Evolutionary conservation across 2,797 vertebrate genomes (phyloP), one percentile per base, ranked within the genome.

Genomic region (Bryconaethiops microstoma): DNA sequence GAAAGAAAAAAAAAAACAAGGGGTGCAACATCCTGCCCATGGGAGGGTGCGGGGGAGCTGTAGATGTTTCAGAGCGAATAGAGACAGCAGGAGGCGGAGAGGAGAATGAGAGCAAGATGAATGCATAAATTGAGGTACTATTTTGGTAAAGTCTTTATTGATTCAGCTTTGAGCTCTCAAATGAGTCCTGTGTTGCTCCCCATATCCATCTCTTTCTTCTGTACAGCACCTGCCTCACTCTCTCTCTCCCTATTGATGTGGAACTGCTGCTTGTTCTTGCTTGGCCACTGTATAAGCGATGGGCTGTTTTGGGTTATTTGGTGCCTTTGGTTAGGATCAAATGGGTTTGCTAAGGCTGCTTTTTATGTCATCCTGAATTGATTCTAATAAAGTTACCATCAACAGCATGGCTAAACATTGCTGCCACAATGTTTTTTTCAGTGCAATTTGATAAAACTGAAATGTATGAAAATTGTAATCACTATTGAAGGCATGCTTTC

Each of bases 131-230:
- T 70, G 39, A 83, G 71, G 64, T 74, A 79, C 74, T 73, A 73
- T 80, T 84, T 82, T 60, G 54, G 62, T 84, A 77, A 75, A 75
- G 64, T 74, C 72, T 71, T 77, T 82, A 84, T 83, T 80, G 67
- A 84, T 83, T 77, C 48, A 68, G 78, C 76, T 76, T 65, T 79
- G 62, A 82, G 77, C 25, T 83, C 72, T 78, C 39, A 80, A 85
- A 84, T 78, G 14, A 87, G 73, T 83, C 82, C 71, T 62, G 59
- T 2, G 0, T 78, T 62, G 77, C 40, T 39, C 63, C 29, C 48
- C 39, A 16, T 67, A 68, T 81, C 55, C 57, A 42, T 64, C 64
- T 72, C 45, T 74, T 55, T 77, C 29, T 25, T 83, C 57, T 65
- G 48, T 71, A 71, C 60, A 71, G 72, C 67, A 29, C 40, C 73